Evolutionary conservation across 2,888 invertebrate species (phyloP).

Genomic region (Morpho achilles): DNA sequence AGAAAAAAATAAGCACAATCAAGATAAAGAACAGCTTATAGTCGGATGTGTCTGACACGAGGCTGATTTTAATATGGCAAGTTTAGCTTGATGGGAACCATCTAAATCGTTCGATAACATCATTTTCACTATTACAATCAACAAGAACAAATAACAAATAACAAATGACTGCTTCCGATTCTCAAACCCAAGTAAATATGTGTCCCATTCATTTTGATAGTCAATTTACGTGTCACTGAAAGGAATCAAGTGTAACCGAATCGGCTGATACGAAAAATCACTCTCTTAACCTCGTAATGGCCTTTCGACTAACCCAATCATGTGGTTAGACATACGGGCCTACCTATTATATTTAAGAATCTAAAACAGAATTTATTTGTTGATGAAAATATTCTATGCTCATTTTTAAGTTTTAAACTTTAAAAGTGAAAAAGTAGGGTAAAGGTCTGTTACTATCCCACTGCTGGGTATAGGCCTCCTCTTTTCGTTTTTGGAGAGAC

Average conservation of each 20-base stretch:
- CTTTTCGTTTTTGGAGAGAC: no score
- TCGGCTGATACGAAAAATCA: slow-evolving; percentile 38
- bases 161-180: neutral
- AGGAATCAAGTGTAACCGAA: slow-evolving; percentile 32
- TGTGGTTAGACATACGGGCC: slow-evolving; percentile 20
- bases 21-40: no score
- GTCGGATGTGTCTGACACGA: no score
- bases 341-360: slow-evolving; percentile 8
- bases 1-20: no score
- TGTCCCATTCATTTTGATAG: slow-evolving; percentile 25
- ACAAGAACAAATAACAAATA: neutral
- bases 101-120: no score
- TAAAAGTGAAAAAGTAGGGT: no score
- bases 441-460: no score
- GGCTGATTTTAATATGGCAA: no score
- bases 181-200: slow-evolving; percentile 11
- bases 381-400: neutral
- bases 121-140: no score
- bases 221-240: slow-evolving; percentile 30
- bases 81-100: no score
- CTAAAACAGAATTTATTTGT: slow-evolving; percentile 2
- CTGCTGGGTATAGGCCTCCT: no score
- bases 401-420: no score
- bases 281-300: slow-evolving; percentile 35
- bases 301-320: slow-evolving; percentile 24